Base-by-base conservation (phyloP, 2,113 vertebrate species). In the Dromas ardeola region DNA sequence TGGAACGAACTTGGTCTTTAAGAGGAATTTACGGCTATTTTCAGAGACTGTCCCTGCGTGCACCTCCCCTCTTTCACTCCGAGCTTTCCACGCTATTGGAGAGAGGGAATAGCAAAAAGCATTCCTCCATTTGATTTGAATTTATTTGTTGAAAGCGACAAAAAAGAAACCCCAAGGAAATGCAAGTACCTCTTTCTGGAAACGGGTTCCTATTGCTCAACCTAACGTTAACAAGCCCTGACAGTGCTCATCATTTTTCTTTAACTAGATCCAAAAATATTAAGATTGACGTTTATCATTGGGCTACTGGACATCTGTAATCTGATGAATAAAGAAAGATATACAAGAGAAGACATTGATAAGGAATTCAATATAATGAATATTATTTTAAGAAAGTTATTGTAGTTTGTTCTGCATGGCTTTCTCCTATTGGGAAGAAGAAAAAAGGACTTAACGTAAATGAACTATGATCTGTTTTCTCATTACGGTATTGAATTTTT, bases 251-350 rank as follows among this genome's bases (percentile, higher is more conserved):
- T 89, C 42, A 76, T 71, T 96, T 89, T 76, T 86, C 92, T 79
- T 76, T 78, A 91, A 84, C 72, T 47, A 70, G 77, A 85, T 61
- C 86, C 89, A 80, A 84, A 96, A 95, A 80, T 66, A 91, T 36
- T 13, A 72, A 86, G 88, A 81, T 77, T 90, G 93, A 79, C 5
- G 2, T 92, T 93, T 93, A 91, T 77, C 49, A 73, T 30, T 30
- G 58, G 74, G 81, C 69, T 94, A 26, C 93, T 93, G 84, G 81
- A 89, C 69, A 78, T 65, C 56, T 72, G 43, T 38, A 92, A 86
- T 45, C 47, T 45, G 69, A 78, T 55, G 50, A 81, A 88, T 86
- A 69, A 88, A 72, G 80, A 55, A 53, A 70, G 82, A 91, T 65
- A 56, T 34, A 69, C 56, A 63, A 76, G 63, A 93, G 77, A 83